Evolutionary conservation across 1,140 invertebrate species (phyloP), one percentile per base, ranked within the genome.

Genomic region (Drosophila sturtevanti): DNA sequence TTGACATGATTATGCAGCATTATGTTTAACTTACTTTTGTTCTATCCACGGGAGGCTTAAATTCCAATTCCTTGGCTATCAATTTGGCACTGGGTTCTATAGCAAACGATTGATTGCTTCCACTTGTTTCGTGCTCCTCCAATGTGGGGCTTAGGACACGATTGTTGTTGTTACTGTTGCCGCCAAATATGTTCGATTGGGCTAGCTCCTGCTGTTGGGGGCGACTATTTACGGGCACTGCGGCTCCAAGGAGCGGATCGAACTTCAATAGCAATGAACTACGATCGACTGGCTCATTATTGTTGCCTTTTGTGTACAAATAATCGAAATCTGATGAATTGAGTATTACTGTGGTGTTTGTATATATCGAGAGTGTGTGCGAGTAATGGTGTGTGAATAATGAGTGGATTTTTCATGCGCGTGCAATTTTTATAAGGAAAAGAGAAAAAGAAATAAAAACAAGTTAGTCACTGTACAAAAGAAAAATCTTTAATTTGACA

Each of bases 251-350:
- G 41, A 92, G 79, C 24, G 91, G 91, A 81, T 92, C 91, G 54
- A 92, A 92, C 70, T 78, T 90, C 63, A 92, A 85, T 62, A 92
- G 63, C 34, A 92, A 63, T 18, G 91, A 92, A 63, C 84, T 90
- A 9, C 91, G 87, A 77, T 90, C 85, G 60, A 89, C 66, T 63
- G 70, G 79, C 44, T 64, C 84, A 81, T 77, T 85, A 65, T 77
- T 89, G 75, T 65, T 80, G 82, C 89, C 86, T 90, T 92, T 91
- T 24, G 91, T 89, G 64, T 84, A 89, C 60, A 92, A 73, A 85
- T 87, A 92, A 76, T 92, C 91, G 63, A 92, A 91, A 77, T 92
- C 91, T 65, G 82, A 91, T 81, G 91, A 79, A 59, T 91, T 90
- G 21, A 92, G 73, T 73, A 92, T 82, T 62, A 92, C 91, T 92